Evolutionary conservation across 2,113 vertebrate species (phyloP).

Genomic region (Eidolon helvum): DNA sequence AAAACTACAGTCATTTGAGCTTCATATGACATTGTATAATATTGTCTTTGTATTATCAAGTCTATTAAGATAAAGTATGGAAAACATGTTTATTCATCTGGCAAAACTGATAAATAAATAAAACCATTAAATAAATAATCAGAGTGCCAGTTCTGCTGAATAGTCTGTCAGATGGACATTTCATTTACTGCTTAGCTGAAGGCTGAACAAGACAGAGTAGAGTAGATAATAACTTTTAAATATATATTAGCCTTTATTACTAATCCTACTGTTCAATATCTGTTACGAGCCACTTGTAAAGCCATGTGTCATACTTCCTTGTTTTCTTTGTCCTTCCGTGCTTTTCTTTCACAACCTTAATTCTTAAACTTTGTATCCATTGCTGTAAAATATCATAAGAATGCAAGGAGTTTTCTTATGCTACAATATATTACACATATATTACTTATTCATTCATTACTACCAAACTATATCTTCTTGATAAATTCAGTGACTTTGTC

Average conservation of each 20-base stretch:
- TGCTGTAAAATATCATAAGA: not conserved
- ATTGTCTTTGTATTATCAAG: slow-evolving; percentile 35
- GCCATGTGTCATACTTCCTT: not conserved
- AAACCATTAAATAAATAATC: slow-evolving; percentile 75
- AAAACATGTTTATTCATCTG: slow-evolving; percentile 56
- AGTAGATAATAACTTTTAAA: slow-evolving; percentile 48
- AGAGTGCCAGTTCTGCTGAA: slow-evolving; percentile 59
- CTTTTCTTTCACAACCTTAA: not conserved
- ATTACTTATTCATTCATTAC: not conserved
- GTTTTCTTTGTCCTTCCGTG: not conserved
- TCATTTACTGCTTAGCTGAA: slow-evolving; percentile 70
- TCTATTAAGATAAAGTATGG: slow-evolving; percentile 50
- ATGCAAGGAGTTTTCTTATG: not conserved
- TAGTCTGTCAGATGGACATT: slow-evolving; percentile 44
- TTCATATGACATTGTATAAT: not conserved
- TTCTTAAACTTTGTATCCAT: not conserved
- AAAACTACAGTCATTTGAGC: not conserved
- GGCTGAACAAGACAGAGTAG: slow-evolving; percentile 4
- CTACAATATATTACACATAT: not conserved
- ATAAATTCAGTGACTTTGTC: not conserved
- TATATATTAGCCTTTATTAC: slow-evolving; percentile 64
- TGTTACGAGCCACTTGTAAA: slow-evolving; percentile 14
- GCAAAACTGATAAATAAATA: slow-evolving; percentile 68
- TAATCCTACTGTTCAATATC: slow-evolving; percentile 31
- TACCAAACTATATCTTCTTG: not conserved